These are phyloP conservation scores for Tyto alba DNA, from an alignment of 2,113 vertebrate species.

Conservation along the genomic window DNA sequence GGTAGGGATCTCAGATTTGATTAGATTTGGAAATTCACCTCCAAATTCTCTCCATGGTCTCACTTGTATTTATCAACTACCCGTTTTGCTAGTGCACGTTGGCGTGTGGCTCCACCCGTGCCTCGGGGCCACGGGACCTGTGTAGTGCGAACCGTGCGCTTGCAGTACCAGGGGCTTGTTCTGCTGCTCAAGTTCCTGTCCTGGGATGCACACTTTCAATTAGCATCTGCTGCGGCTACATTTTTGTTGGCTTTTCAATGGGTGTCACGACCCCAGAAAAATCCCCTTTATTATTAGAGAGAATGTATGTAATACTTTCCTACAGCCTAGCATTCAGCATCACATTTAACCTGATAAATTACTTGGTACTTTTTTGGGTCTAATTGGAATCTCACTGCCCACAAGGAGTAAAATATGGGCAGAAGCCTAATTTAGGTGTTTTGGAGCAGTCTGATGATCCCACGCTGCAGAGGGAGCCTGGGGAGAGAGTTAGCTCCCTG, in stretches of 20 bases:
- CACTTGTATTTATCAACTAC: neutral
- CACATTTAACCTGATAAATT: neutral
- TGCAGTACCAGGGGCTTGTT: neutral
- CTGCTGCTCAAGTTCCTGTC: neutral
- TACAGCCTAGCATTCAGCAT: neutral
- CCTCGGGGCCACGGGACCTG: neutral
- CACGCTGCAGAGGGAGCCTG: fast-evolving
- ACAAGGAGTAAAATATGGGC: neutral
- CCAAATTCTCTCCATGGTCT: neutral
- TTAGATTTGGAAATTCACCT: conserved; percentile 8
- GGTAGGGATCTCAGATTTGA: neutral
- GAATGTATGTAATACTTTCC: neutral
- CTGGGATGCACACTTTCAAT: neutral
- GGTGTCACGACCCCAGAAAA: neutral
- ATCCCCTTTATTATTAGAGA: neutral
- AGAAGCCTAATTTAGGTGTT: neutral
- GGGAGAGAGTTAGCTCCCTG: neutral
- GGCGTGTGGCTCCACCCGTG: neutral
- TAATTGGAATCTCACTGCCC: neutral
- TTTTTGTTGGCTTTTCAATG: neutral
- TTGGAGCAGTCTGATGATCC: neutral
- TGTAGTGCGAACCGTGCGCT: fast-evolving
- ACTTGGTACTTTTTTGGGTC: neutral
- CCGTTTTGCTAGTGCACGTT: neutral
- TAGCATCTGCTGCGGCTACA: neutral